Base-by-base conservation (phyloP, 2,888 invertebrate species). In the Empis stercorea region DNA sequence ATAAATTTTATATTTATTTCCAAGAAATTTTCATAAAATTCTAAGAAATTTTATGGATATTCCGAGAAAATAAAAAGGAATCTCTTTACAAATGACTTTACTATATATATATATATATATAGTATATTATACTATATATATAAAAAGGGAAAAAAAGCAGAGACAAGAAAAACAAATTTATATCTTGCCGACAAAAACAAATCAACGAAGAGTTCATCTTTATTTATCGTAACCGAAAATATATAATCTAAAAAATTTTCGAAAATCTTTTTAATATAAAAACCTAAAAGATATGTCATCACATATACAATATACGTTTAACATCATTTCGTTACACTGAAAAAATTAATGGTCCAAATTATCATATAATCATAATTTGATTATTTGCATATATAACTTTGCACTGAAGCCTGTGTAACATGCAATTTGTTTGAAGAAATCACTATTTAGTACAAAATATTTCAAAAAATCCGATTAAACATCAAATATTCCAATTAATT, bases 171-270 rank as follows among this genome's bases (percentile, higher is more conserved):
- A 27, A 40, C 40, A 40, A 40, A 40, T 40, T 40, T 40, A 27
- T 40, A 40, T 23, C 20, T 40, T 27, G 27, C 40, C 40, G 40
- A 40, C 40, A 40, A 40, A 38, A 27, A 34, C 34, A n/a, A 34
- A 34, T 34, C 34, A 34, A 34, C 34, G n/a, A 34, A 34, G 34
- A 34, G 34, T 34, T 34, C 34, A 34, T 34, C 34, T 34, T 34
- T n/a, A n/a, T 34, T 34, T 34, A 34, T 34, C 34, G 13, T 34
- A n/a, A 34, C 17, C 38, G 13, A 38, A 36, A 15, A 36, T 2
- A 15, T 36, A 34, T 6, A 15, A 15, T 9, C n/a, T 9, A 3
- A 36, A 36, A 15, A 10, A n/a, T n/a, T 14, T 10, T 15, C 10
- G 15, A 36, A 36, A 36, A 38, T 17, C 38, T 37, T 15, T 17